A percentile compares a stretch with the other conserved stretches of the same genome.
These are phyloP conservation scores for Chromobotia macracanthus DNA, from an alignment of 2,797 vertebrate species.

Conservation along the genomic window DNA sequence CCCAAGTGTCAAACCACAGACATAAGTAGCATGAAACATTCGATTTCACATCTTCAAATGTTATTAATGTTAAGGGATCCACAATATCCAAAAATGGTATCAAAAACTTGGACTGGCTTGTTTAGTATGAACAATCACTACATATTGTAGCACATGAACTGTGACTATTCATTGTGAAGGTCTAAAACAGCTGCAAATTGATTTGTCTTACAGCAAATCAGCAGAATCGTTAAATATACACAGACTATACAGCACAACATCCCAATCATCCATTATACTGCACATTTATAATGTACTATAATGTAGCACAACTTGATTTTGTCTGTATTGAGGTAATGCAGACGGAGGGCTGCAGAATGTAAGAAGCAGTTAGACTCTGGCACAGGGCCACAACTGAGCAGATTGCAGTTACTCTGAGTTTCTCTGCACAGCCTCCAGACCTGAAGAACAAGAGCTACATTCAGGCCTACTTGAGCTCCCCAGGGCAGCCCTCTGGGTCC, in stretches of 20 bases:
- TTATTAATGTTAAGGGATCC: not conserved
- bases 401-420: constrained; percentile 37
- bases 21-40: not conserved
- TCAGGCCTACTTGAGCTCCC: constrained; percentile 32
- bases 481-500: constrained; percentile 14
- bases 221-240: not conserved
- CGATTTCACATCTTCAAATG: constrained; percentile 2
- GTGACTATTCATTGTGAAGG: not conserved
- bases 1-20: constrained; percentile 3
- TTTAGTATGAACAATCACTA: not conserved
- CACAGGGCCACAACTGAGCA: constrained; percentile 24
- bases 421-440: constrained; percentile 28
- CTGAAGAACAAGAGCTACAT: constrained; percentile 46
- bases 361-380: constrained; percentile 21
- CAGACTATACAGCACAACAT: not conserved
- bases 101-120: not conserved
- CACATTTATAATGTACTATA: not conserved
- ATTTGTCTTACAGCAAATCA: not conserved
- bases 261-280: not conserved
- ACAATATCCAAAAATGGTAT: not conserved
- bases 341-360: constrained; percentile 7
- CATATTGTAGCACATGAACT: not conserved
- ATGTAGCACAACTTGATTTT: not conserved
- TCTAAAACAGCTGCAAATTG: not conserved
- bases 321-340: constrained; percentile 5